Evolutionary conservation across 2,888 invertebrate genomes (phyloP).

Genomic region (Diaperis boleti): DNA sequence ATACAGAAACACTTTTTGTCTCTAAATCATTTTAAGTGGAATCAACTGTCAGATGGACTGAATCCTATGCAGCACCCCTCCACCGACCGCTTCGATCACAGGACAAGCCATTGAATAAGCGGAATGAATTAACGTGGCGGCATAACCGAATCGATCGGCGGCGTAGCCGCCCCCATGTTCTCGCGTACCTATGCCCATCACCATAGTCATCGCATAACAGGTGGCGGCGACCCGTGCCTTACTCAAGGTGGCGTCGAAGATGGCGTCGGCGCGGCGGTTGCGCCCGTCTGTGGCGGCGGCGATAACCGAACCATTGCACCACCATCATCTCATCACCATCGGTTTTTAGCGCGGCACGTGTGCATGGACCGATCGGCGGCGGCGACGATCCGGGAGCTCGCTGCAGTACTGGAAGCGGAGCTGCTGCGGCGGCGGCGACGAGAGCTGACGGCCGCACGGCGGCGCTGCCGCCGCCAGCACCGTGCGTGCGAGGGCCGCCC

Average conservation of each 20-base stretch:
- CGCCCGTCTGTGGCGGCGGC: neutral
- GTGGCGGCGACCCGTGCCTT: conserved; percentile 22
- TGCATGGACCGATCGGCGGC: conserved; percentile 36
- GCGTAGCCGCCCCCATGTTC: neutral
- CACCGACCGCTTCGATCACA: too few species aligned
- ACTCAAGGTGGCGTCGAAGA: conserved; percentile 26
- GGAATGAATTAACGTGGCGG: too few species aligned
- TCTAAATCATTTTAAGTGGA: too few species aligned
- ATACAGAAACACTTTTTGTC: too few species aligned
- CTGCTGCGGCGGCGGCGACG: conserved; percentile 42
- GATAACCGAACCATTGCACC: conserved; percentile 11
- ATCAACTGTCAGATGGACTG: too few species aligned
- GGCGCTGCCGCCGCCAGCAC: conserved; percentile 45
- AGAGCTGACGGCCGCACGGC: conserved; percentile 49
- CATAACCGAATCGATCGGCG: too few species aligned
- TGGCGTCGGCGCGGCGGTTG: conserved; percentile 15
- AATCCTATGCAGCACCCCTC: too few species aligned
- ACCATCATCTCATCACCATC: conserved; percentile 33
- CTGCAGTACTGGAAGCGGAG: conserved; percentile 54
- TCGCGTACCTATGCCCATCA: neutral
- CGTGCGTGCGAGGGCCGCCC: conserved; percentile 6
- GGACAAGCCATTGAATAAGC: conserved; percentile 9
- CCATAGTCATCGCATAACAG: conserved; percentile 28
- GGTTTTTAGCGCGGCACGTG: conserved; percentile 29
- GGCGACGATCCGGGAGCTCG: conserved; percentile 49